phyloP scores from a whole-genome alignment of 1,140 invertebrate genomes.

The Brachystomella parvula region DNA sequence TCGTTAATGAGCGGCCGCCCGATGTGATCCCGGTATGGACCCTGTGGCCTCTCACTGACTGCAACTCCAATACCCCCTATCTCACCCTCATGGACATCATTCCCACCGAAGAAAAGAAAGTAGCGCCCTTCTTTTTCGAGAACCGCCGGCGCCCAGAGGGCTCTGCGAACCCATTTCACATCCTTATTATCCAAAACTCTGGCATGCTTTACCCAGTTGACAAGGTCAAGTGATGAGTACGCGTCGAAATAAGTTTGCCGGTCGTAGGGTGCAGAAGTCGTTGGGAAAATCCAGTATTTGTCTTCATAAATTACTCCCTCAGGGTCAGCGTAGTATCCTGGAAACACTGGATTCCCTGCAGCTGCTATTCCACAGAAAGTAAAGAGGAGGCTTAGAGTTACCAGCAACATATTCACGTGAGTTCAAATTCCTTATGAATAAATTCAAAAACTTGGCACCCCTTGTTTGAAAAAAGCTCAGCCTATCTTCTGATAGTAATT shows the following conservation, averaged over 20 bases:
- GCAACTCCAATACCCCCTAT: slow-evolving; percentile 22
- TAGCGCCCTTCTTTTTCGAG: slow-evolving; percentile 10
- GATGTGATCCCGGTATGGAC: slow-evolving; percentile 17
- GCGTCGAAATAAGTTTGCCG: slow-evolving; percentile 17
- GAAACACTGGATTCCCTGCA: slow-evolving; percentile 22
- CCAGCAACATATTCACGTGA: too few relatives aligned
- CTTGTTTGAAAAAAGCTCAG: too few relatives aligned
- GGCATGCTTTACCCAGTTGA: slow-evolving; percentile 14
- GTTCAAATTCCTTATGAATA: too few relatives aligned
- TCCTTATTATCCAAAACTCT: slow-evolving; percentile 4
- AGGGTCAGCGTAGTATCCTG: too few relatives aligned
- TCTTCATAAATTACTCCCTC: too few relatives aligned
- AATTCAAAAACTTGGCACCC: too few relatives aligned
- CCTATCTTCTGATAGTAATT: too few relatives aligned
- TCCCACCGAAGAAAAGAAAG: slow-evolving; percentile 15
- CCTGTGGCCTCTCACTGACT: slow-evolving; percentile 16
- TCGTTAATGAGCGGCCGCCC: slow-evolving; percentile 12
- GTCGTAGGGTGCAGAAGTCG: slow-evolving; percentile 5
- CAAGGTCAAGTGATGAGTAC: slow-evolving; percentile 15
- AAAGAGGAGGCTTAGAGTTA: too few relatives aligned
- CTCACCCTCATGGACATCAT: slow-evolving; percentile 10
- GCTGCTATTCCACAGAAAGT: too few relatives aligned
- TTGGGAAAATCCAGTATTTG: slow-evolving; percentile 20
- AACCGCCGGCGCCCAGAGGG: slow-evolving; percentile 19
- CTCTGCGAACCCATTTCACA: slow-evolving; percentile 8